A percentile compares a stretch with the other conserved stretches of the same genome.
These are phyloP conservation scores for Semnornis frantzii DNA, from an alignment of 2,113 vertebrate species.

Conservation along the genomic window DNA sequence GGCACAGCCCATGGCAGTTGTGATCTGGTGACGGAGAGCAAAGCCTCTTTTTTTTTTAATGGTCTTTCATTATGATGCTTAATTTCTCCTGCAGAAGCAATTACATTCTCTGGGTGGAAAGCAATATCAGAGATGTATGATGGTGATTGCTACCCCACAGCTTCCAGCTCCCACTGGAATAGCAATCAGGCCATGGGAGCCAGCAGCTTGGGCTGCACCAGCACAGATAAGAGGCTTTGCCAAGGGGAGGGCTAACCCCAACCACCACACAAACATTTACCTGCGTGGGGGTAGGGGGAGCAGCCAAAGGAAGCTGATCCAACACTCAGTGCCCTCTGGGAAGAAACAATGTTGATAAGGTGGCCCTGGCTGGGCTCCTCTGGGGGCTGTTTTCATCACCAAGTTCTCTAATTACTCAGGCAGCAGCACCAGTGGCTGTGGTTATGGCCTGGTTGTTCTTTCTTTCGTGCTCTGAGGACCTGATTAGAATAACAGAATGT, in stretches of 20 bases:
- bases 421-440: accelerated
- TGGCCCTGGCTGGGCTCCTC: not conserved
- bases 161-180: not conserved
- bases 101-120: not conserved
- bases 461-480: not conserved
- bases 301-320: not conserved
- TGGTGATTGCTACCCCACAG: not conserved
- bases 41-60: not conserved
- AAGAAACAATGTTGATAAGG: accelerated
- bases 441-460: not conserved
- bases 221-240: not conserved
- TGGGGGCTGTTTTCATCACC: not conserved
- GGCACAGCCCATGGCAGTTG: accelerated
- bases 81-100: conserved; percentile 34
- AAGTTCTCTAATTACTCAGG: not conserved
- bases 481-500: no score
- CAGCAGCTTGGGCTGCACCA: accelerated
- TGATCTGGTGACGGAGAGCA: not conserved
- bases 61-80: not conserved
- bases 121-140: not conserved
- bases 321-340: not conserved
- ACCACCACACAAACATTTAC: not conserved
- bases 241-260: not conserved
- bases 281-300: accelerated
- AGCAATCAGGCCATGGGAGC: accelerated